Evolutionary conservation across 1,140 invertebrate species (phyloP).

Genomic region (Stegodyphus dumicola): DNA sequence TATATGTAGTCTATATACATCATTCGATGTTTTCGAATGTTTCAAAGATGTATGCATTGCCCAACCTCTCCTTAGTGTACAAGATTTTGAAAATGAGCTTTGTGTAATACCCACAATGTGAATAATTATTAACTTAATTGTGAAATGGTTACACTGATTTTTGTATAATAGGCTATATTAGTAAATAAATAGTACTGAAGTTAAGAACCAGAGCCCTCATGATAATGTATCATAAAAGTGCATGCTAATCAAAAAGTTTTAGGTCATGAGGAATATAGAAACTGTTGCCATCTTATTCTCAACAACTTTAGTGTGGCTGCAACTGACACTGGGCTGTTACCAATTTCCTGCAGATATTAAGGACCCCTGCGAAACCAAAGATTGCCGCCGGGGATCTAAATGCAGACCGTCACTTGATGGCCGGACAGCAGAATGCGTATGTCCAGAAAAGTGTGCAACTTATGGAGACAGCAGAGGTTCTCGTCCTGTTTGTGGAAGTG

Average conservation of each 20-base stretch:
- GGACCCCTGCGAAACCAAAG: constrained; percentile 80
- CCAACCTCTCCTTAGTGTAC: too few relatives aligned
- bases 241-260: neutral
- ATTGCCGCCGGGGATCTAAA: constrained; percentile 79
- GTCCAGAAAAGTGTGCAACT: constrained; percentile 79
- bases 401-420: constrained; percentile 83
- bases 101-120: too few relatives aligned
- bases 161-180: neutral
- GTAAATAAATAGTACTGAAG: neutral
- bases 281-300: neutral
- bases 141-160: neutral
- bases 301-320: neutral
- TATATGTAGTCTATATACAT: too few relatives aligned
- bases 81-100: too few relatives aligned
- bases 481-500: constrained; percentile 77
- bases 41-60: too few relatives aligned
- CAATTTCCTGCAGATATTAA: constrained; percentile 76
- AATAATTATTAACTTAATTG: neutral
- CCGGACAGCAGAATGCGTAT: constrained; percentile 78
- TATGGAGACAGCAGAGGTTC: constrained; percentile 84
- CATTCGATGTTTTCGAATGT: too few relatives aligned
- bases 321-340: constrained; percentile 68
- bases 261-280: neutral
- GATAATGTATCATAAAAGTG: neutral
- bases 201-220: neutral